Evolutionary conservation across 2,797 vertebrate species (phyloP), one percentile per base, ranked within the genome.

Genomic region (Myotis daubentonii): DNA sequence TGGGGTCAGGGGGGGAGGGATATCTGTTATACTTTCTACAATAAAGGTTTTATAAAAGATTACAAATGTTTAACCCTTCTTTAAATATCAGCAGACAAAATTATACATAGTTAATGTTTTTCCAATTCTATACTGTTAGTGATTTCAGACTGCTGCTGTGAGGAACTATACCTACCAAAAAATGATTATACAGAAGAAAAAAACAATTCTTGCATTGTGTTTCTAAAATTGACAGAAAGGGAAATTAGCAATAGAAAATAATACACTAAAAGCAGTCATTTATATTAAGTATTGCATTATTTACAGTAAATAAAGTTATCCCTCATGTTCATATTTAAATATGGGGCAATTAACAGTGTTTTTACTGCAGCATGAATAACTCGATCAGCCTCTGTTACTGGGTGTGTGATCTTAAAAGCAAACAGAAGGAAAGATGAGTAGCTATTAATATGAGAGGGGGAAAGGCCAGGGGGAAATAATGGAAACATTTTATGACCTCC

Each of bases 31-130:
- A 62, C 60, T 62, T 62, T 62, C 12, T 62, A 62, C 12, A 62
- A 62, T 62, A 62, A 62, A 62, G 25, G 28, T 62, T 62, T 25
- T 62, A 15, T 13, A 62, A 30, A 62, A 4, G 6, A n/a, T 62
- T 36, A 80, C 1, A 87, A 80, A 87, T 55, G 57, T 79, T 70
- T 76, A 94, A 78, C 15, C 4, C 28, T 90, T 88, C 25, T 23
- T n/a, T 60, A 30, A 87, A 68, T 41, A 92, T 51, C 41, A 36
- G 38, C 57, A 82, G 89, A 83, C 44, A 80, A 68, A 94, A 72
- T 36, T 60, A 72, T 93, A 93, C 72, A 74, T 36, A 80, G 9
- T 87, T 94, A 28, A 68, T 0, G 1, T 16, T 74, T 89, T 81
- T 85, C 51, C 6, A 28, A 47, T 89, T 49, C 15, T 41, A 65